Evolutionary conservation across 2,888 invertebrate genomes (phyloP), one percentile per base, ranked within the genome.

Genomic region (Druceiella hillmani): DNA sequence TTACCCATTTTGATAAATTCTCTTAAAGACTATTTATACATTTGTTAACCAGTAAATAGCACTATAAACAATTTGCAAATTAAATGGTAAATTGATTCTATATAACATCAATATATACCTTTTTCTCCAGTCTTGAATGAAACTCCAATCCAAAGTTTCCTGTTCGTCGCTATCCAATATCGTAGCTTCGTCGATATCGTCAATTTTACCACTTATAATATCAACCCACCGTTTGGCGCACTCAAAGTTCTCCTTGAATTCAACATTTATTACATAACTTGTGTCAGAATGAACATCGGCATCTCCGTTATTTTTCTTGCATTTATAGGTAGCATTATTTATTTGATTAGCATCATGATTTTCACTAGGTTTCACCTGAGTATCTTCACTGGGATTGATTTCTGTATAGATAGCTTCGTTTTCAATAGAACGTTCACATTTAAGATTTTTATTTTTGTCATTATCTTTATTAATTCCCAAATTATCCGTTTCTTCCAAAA

Each of bases 101-200:
- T n/a, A n/a, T n/a, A n/a, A n/a, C n/a, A n/a, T n/a, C n/a, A n/a
- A n/a, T 13, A 58, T 64, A 57, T 63, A 81, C 81, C 81, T 75
- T 62, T 78, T 75, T 54, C 83, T 71, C 83, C 83, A 83, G 55
- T 78, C 78, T 59, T 83, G 83, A 32, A 83, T 82, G 57, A 81
- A 83, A 55, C 83, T 82, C 83, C 83, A 83, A 57, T 83, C 83
- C 45, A 78, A 79, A 46, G 75, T 74, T 51, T 65, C 66, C 33
- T 56, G 39, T 12, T 37, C 42, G 17, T 68, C 67, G 36, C 69
- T 68, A 30, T 71, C 71, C 13, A 69, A 55, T 29, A 69, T 58
- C 2, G 59, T 68, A 1, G 69, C 68, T 41, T 72, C 73, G 43
- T 69, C 68, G 35, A 64, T 68, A 34, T 69, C 66, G 2, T 51